Percentiles rank a stretch among this genome's conserved stretches.
These are phyloP conservation scores for Cheilosia impressa DNA, from an alignment of 2,888 invertebrate genomes.

Conservation along the genomic window DNA sequence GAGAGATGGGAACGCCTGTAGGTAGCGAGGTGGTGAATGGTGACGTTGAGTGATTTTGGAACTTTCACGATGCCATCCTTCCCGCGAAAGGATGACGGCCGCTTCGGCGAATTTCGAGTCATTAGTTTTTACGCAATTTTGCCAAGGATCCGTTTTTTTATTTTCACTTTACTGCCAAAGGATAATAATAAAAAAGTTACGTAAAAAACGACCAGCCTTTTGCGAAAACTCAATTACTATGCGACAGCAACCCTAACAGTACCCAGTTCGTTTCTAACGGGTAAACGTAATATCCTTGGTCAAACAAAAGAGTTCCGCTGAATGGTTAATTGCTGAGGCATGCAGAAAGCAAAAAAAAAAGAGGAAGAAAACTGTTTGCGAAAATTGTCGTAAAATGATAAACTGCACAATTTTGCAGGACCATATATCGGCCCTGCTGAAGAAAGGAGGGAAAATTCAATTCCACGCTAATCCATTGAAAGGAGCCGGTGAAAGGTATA, in stretches of 20 bases:
- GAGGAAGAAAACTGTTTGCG: slow-evolving; percentile 24
- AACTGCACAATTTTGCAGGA: slow-evolving; percentile 65
- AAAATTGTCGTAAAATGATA: slow-evolving; percentile 72
- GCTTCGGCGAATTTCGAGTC: slow-evolving; percentile 35
- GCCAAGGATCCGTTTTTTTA: slow-evolving; percentile 36
- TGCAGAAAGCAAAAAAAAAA: slow-evolving; percentile 23
- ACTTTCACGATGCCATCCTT: background rate
- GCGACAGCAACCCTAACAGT: slow-evolving; percentile 49
- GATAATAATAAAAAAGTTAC: slow-evolving; percentile 68
- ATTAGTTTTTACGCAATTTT: slow-evolving; percentile 73
- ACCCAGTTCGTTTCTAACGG: slow-evolving; percentile 68
- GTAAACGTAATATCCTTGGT: slow-evolving; percentile 71
- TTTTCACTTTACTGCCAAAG: slow-evolving; percentile 7
- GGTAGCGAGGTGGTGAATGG: background rate
- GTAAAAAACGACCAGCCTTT: slow-evolving; percentile 67
- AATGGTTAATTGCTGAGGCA: slow-evolving; percentile 54
- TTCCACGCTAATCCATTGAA: slow-evolving; percentile 25
- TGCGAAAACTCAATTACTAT: slow-evolving; percentile 45
- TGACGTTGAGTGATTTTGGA: background rate
- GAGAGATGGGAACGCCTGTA: background rate
- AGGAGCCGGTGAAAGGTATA: slow-evolving; percentile 31
- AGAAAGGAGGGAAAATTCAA: slow-evolving; percentile 35
- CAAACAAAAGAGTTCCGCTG: slow-evolving; percentile 40
- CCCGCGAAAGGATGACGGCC: slow-evolving; percentile 3
- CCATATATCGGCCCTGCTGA: background rate